phyloP scores from a whole-genome alignment of 2,113 vertebrate species.

The Natator depressus region DNA sequence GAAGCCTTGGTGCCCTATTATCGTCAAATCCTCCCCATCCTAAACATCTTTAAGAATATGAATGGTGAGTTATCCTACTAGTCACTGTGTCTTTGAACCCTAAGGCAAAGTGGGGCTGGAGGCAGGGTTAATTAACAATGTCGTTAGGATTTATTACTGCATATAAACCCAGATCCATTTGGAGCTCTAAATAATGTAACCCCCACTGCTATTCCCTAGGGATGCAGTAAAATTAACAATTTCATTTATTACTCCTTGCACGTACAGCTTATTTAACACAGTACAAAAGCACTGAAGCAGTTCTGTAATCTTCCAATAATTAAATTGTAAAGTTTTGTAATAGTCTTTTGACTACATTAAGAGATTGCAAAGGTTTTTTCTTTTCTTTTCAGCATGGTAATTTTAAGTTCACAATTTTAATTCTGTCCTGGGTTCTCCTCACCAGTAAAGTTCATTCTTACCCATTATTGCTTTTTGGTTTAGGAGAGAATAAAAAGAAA shows the following conservation, averaged over 20 bases:
- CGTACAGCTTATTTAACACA: slow-evolving; percentile 60
- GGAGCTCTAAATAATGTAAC: slow-evolving; percentile 56
- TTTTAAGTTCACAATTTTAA: slow-evolving; percentile 31
- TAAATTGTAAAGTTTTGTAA: slow-evolving; percentile 74
- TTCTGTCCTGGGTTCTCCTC: slow-evolving; percentile 17
- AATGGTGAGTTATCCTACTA: slow-evolving; percentile 85
- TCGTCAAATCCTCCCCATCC: slow-evolving; percentile 92
- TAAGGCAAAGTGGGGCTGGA: slow-evolving; percentile 21
- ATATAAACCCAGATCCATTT: slow-evolving; percentile 65
- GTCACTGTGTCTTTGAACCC: neutral
- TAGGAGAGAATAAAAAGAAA: slow-evolving; percentile 49
- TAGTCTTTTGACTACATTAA: slow-evolving; percentile 65
- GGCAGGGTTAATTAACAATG: slow-evolving; percentile 63
- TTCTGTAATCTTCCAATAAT: slow-evolving; percentile 74
- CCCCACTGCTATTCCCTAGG: slow-evolving; percentile 34
- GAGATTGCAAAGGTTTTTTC: slow-evolving; percentile 52
- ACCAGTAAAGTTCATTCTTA: slow-evolving; percentile 39
- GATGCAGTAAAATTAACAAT: slow-evolving; percentile 66
- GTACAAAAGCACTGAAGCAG: slow-evolving; percentile 60
- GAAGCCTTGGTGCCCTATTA: slow-evolving; percentile 94
- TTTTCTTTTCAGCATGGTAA: slow-evolving; percentile 3
- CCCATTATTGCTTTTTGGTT: neutral
- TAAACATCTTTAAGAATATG: slow-evolving; percentile 96
- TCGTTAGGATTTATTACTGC: slow-evolving; percentile 66
- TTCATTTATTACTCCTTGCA: slow-evolving; percentile 65